These are phyloP conservation scores for Cebuella pygmaea DNA, from an alignment of 2,797 vertebrate genomes.

Conservation along the genomic window DNA sequence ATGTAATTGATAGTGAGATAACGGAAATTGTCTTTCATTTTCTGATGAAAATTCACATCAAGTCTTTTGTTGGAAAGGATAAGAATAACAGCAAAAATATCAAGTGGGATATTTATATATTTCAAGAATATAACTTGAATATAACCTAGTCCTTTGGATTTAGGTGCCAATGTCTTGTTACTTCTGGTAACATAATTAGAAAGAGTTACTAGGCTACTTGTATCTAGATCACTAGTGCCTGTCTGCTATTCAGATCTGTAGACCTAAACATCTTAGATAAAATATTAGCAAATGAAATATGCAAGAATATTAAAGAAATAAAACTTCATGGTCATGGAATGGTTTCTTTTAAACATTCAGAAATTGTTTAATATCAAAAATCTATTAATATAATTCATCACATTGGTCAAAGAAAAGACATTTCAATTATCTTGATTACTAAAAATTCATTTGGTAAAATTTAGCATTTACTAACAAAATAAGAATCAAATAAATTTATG, in stretches of 20 bases:
- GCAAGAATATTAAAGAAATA: not conserved
- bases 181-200: not conserved
- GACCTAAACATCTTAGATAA: not conserved
- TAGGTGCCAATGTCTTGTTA: not conserved
- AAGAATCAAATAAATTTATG: not conserved
- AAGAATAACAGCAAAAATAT: not conserved
- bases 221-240: not conserved
- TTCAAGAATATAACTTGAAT: not conserved
- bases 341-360: constrained; percentile 10
- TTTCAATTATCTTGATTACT: constrained; percentile 7
- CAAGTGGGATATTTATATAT: not conserved
- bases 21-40: constrained; percentile 23
- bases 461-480: constrained; percentile 15
- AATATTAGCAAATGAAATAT: constrained; percentile 27
- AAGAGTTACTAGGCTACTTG: not conserved
- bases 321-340: not conserved
- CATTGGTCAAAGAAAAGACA: not conserved
- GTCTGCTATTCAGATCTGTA: not conserved
- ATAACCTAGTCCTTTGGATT: not conserved
- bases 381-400: not conserved
- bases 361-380: not conserved
- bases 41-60: constrained; percentile 8
- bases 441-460: constrained; percentile 20
- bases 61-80: not conserved
- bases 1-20: not conserved